Percentiles rank a stretch among this genome's conserved stretches.
phyloP scores from a whole-genome alignment of 2,888 invertebrate species.

The Allygus modestus region DNA sequence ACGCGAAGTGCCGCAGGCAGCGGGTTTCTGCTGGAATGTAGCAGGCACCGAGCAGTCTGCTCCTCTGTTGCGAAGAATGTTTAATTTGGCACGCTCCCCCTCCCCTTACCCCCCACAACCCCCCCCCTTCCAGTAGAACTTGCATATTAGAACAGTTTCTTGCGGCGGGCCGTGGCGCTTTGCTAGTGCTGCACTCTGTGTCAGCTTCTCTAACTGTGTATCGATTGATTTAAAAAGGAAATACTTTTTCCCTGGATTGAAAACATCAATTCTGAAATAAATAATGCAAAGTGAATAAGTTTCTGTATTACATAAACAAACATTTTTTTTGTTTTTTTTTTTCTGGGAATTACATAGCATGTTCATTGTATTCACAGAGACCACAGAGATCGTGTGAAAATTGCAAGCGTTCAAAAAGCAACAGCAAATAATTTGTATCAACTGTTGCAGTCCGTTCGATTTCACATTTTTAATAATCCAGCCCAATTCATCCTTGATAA shows the following conservation, averaged over 20 bases:
- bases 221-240: not conserved
- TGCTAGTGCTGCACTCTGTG: constrained; percentile 6
- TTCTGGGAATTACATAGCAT: too few species aligned
- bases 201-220: not conserved
- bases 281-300: too few species aligned
- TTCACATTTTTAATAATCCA: too few species aligned
- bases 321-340: too few species aligned
- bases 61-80: constrained; percentile 61
- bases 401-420: too few species aligned
- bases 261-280: not conserved
- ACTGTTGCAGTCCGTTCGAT: too few species aligned
- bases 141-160: constrained; percentile 58
- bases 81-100: constrained; percentile 64
- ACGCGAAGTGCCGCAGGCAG: not conserved
- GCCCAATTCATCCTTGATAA: too few species aligned
- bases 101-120: constrained; percentile 62
- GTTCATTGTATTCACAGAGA: too few species aligned
- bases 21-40: constrained; percentile 43
- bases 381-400: too few species aligned
- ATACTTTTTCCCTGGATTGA: too few species aligned
- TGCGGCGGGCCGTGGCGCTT: constrained; percentile 12
- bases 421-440: too few species aligned
- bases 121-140: constrained; percentile 42
- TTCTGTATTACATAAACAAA: too few species aligned
- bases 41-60: constrained; percentile 59